A percentile compares a stretch with the other conserved stretches of the same genome.
These are phyloP conservation scores for Vanessa cardui DNA, from an alignment of 2,888 invertebrate species.

Conservation along the genomic window DNA sequence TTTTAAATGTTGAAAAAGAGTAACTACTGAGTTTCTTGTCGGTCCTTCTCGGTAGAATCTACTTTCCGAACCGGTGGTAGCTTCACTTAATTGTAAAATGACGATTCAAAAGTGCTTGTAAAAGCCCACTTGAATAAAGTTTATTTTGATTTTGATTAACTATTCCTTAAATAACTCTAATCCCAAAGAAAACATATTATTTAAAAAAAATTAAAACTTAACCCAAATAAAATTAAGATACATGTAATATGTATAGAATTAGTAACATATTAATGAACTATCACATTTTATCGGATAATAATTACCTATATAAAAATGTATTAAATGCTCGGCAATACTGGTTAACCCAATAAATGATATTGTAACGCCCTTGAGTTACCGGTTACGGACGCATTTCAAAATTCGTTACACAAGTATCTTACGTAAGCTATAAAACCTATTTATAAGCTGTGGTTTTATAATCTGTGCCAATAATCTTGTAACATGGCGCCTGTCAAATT, in stretches of 20 bases:
- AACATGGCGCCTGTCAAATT: constrained; percentile 8
- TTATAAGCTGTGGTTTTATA: constrained; percentile 22
- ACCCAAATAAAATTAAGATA: neutral
- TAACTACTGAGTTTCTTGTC: too few species aligned
- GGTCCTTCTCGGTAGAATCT: too few species aligned
- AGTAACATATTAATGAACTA: neutral
- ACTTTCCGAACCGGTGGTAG: too few species aligned
- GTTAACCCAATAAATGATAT: constrained; percentile 27
- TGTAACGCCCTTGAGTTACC: constrained; percentile 31
- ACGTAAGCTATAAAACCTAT: constrained; percentile 25
- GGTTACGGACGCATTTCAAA: constrained; percentile 31
- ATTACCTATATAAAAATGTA: neutral
- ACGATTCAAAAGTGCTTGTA: too few species aligned
- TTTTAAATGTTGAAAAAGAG: too few species aligned
- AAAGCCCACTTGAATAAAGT: too few species aligned
- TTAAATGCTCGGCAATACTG: neutral
- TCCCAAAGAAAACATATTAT: too few species aligned
- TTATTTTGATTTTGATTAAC: too few species aligned
- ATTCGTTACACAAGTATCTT: constrained; percentile 28
- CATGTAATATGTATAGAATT: neutral
- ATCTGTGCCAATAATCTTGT: constrained; percentile 3
- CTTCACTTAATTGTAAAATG: too few species aligned
- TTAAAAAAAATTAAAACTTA: too few species aligned
- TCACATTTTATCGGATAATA: too few species aligned
- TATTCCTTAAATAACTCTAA: too few species aligned